phyloP scores from a whole-genome alignment of 2,797 vertebrate genomes.

The Schizothorax lantsangensis region DNA sequence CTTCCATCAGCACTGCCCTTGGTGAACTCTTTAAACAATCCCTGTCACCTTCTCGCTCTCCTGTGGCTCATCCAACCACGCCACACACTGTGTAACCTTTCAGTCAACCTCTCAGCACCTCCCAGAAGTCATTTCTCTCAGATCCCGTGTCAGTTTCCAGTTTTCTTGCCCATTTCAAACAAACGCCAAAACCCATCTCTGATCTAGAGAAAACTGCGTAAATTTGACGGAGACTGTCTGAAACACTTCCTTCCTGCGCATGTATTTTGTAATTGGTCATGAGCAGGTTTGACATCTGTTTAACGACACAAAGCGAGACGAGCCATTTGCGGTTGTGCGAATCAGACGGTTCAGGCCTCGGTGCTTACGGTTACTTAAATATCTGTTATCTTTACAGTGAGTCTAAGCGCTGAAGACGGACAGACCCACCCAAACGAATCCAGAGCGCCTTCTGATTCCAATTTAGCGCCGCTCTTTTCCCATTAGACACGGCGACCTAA shows the following conservation, averaged over 20 bases:
- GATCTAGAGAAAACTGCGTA: neutral
- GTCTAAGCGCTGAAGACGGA: conserved; percentile 31
- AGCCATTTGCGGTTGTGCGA: conserved; percentile 28
- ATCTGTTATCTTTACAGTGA: conserved; percentile 47
- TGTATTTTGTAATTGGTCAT: conserved; percentile 11
- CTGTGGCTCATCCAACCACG: conserved; percentile 46
- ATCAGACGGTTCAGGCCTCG: conserved; percentile 37
- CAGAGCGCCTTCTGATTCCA: conserved; percentile 46
- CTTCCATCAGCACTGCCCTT: conserved; percentile 52
- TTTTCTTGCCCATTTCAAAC: neutral
- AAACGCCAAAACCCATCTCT: neutral
- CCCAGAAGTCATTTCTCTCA: conserved; percentile 39
- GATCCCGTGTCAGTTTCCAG: conserved; percentile 6
- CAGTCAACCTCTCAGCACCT: conserved; percentile 55
- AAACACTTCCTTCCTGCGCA: neutral
- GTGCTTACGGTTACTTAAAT: conserved; percentile 36
- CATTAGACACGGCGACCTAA: conserved; percentile 52
- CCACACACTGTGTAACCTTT: conserved; percentile 51
- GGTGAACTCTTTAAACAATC: conserved; percentile 46
- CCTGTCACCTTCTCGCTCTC: conserved; percentile 38
- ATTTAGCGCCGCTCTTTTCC: conserved; percentile 52
- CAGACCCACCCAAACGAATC: conserved; percentile 36
- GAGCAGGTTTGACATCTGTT: conserved; percentile 55
- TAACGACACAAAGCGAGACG: conserved; percentile 56
- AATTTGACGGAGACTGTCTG: neutral